Evolutionary conservation across 2,113 vertebrate species (phyloP).

Genomic region (Actenoides lindsayi): DNA sequence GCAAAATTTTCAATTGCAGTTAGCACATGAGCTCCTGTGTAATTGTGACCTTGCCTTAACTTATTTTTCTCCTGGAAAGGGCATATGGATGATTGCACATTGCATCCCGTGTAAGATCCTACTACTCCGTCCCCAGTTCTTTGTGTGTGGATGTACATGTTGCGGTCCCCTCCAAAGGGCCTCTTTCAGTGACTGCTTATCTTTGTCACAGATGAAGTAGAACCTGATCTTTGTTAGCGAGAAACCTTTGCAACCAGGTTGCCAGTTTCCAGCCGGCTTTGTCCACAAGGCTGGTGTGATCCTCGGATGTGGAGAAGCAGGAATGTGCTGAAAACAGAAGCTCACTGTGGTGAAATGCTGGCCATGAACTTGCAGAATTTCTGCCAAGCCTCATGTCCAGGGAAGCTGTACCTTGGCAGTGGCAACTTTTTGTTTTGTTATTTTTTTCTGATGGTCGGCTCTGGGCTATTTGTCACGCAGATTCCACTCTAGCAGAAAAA

Average conservation of each 20-base stretch:
- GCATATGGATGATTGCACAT: neutral
- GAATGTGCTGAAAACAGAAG: conserved; percentile 17
- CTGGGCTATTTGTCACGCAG: neutral
- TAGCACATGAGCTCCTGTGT: neutral
- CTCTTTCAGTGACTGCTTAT: neutral
- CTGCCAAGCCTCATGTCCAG: neutral
- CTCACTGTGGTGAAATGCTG: neutral
- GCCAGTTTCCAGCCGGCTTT: neutral
- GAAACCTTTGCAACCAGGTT: neutral
- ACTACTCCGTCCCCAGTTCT: neutral
- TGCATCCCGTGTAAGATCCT: neutral
- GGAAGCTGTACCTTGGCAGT: neutral
- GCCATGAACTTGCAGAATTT: neutral
- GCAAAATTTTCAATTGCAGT: neutral
- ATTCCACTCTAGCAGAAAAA: neutral
- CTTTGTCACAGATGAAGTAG: neutral
- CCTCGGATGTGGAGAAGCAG: neutral
- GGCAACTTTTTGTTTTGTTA: neutral
- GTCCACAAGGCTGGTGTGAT: neutral
- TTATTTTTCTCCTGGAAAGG: neutral
- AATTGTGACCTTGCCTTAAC: neutral
- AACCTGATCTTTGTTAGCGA: neutral
- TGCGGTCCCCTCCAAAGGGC: neutral
- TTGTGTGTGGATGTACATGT: rapidly evolving
- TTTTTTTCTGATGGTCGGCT: neutral